phyloP scores from a whole-genome alignment of 2,113 vertebrate genomes.

The Emydocephalus ijimae region DNA sequence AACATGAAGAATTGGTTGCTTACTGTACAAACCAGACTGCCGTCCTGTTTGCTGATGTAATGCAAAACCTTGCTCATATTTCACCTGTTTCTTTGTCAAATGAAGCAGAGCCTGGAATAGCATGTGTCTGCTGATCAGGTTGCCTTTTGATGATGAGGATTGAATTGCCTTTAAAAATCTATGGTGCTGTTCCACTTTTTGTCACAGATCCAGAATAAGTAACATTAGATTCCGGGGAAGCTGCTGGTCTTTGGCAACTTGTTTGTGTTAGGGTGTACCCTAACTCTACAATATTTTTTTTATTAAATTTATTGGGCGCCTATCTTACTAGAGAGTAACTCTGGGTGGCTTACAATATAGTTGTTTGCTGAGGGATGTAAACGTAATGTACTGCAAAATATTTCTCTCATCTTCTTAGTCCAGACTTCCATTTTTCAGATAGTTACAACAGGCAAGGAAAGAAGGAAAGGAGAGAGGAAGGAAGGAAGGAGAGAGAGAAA shows the following conservation, averaged over 20 bases:
- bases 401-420: background rate
- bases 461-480: too few species aligned
- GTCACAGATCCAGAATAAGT: background rate
- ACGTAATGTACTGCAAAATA: background rate
- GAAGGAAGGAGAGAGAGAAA: background rate
- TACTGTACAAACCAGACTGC: too few species aligned
- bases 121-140: background rate
- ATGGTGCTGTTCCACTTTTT: background rate
- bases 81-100: background rate
- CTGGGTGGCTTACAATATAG: background rate
- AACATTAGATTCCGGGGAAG: background rate
- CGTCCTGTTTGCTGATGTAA: background rate
- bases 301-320: background rate
- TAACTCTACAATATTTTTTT: background rate
- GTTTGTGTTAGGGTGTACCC: background rate
- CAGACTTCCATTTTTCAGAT: background rate
- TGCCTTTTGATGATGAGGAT: background rate
- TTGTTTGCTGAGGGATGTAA: background rate
- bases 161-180: slow-evolving; percentile 15
- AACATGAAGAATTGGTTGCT: too few species aligned
- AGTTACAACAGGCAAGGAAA: background rate
- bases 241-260: background rate
- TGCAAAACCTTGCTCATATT: background rate
- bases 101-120: background rate
- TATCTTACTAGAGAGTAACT: background rate